These are phyloP conservation scores for Piprites chloris DNA, from an alignment of 2,113 vertebrate genomes.

Conservation along the genomic window DNA sequence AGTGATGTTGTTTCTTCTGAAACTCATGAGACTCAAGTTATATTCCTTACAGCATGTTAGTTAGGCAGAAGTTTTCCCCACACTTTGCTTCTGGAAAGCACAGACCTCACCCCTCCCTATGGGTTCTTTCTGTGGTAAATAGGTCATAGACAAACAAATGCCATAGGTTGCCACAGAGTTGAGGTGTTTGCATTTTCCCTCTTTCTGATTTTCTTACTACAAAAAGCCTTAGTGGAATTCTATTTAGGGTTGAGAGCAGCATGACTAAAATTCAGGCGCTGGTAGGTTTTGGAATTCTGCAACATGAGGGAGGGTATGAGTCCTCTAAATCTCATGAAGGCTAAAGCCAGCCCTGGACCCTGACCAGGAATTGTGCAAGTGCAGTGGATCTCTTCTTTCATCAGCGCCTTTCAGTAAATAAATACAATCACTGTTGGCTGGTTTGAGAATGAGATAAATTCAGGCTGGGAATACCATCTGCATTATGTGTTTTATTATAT, in stretches of 20 bases:
- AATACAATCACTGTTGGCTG: not conserved
- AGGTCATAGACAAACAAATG: not conserved
- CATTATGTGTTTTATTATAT: constrained; percentile 5
- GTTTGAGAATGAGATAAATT: constrained; percentile 4
- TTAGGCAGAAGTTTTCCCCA: not conserved
- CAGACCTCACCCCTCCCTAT: not conserved
- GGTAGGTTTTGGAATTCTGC: not conserved
- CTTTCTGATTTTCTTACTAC: not conserved
- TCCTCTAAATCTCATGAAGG: not conserved
- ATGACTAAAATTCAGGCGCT: not conserved
- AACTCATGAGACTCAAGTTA: not conserved
- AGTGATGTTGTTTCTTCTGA: not conserved
- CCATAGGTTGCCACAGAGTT: not conserved
- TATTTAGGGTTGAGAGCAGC: not conserved
- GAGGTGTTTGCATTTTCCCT: not conserved
- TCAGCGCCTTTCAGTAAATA: not conserved
- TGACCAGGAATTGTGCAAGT: not conserved
- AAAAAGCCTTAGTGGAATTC: not conserved
- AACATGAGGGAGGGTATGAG: not conserved
- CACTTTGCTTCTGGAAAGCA: not conserved
- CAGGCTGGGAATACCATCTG: not conserved
- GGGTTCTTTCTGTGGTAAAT: not conserved
- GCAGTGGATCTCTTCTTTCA: not conserved
- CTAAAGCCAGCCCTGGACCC: not conserved
- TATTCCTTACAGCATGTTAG: not conserved